These are phyloP conservation scores for Ptychodera flava DNA, from an alignment of 35 echinoderm and acorn worm genomes.

Conservation along the genomic window DNA sequence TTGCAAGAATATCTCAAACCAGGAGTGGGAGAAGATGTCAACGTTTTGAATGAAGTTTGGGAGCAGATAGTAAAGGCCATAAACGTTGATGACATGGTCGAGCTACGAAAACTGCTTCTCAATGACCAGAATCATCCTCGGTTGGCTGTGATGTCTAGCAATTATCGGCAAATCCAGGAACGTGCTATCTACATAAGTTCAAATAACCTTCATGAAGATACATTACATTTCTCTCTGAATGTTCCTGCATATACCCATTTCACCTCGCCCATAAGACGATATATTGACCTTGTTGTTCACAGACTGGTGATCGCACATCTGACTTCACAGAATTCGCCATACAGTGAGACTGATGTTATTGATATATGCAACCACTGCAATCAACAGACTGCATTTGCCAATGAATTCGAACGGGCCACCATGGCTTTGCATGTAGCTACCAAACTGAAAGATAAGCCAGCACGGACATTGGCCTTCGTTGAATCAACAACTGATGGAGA, in stretches of 20 bases:
- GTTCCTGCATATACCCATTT: conserved; percentile 71
- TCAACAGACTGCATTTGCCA: neutral
- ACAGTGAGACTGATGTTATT: neutral
- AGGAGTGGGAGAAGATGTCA: neutral
- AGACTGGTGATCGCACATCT: conserved; percentile 57
- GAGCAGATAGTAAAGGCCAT: neutral
- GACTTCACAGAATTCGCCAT: neutral
- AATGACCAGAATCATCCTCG: conserved; percentile 75
- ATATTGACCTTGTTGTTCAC: conserved; percentile 82
- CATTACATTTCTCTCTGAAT: conserved; percentile 54
- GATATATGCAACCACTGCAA: neutral
- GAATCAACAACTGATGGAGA: neutral
- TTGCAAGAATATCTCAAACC: neutral
- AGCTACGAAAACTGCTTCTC: conserved; percentile 42
- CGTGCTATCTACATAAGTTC: conserved; percentile 50
- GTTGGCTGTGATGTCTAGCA: conserved; percentile 40
- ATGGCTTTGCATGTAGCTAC: neutral
- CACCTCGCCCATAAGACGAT: conserved; percentile 89
- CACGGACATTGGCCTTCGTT: neutral
- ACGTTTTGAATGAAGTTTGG: neutral
- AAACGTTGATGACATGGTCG: conserved; percentile 16
- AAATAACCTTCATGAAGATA: conserved; percentile 26
- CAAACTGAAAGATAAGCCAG: neutral
- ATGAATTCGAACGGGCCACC: neutral
- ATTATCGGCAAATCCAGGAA: conserved; percentile 47